These are phyloP conservation scores for Drosophila takahashii DNA, from an alignment of 1,140 invertebrate species.

Conservation along the genomic window DNA sequence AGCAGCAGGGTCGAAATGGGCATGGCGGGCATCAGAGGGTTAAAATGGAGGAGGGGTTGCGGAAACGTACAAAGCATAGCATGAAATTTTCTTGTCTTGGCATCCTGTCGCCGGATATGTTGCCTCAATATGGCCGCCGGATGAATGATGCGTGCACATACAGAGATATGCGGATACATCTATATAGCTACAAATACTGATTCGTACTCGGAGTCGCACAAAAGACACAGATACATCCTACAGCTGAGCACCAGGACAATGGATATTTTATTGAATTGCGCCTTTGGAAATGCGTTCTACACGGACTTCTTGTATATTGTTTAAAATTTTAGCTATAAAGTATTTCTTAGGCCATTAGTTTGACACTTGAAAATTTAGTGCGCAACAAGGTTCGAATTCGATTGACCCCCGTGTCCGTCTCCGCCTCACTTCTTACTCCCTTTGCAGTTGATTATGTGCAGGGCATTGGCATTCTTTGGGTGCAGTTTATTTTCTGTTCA, in stretches of 20 bases:
- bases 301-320: conserved; percentile 68
- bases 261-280: conserved; percentile 78
- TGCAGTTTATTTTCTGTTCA: conserved; percentile 49
- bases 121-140: conserved; percentile 82
- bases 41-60: conserved; percentile 19
- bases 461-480: conserved; percentile 50
- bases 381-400: conserved; percentile 55
- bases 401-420: conserved; percentile 18
- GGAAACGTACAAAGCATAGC: conserved; percentile 81
- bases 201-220: conserved; percentile 18
- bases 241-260: conserved; percentile 66
- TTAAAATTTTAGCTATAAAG: conserved; percentile 82
- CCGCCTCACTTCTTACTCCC: not conserved
- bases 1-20: conserved; percentile 20
- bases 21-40: not conserved
- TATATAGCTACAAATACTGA: conserved; percentile 16
- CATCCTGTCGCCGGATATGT: conserved; percentile 82
- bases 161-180: conserved; percentile 38
- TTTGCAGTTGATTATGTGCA: conserved; percentile 11
- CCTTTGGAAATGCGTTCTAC: conserved; percentile 60
- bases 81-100: conserved; percentile 83
- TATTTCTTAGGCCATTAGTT: conserved; percentile 82
- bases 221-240: conserved; percentile 30
- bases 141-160: conserved; percentile 76
- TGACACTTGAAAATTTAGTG: conserved; percentile 82